Percentiles rank a stretch among this genome's conserved stretches.
phyloP scores from a whole-genome alignment of 1,140 invertebrate species.

The Philotrypesis tridentata region DNA sequence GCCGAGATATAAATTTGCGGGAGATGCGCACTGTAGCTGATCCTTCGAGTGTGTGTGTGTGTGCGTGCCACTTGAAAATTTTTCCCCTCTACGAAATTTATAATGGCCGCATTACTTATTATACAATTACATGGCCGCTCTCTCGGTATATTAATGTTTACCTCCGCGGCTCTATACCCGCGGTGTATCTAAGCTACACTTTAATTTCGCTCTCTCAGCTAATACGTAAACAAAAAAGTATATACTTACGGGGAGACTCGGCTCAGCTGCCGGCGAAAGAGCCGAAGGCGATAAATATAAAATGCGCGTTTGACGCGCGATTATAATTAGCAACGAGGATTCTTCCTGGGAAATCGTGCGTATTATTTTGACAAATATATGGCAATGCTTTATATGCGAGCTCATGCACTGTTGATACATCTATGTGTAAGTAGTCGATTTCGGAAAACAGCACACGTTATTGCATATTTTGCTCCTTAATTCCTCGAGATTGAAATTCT shows the following conservation, averaged over 20 bases:
- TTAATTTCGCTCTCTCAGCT: background rate
- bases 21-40: too few species aligned
- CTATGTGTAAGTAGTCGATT: too few species aligned
- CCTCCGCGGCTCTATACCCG: too few species aligned
- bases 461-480: background rate
- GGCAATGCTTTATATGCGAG: constrained; percentile 55
- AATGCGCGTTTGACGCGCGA: constrained; percentile 15
- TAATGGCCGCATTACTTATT: constrained; percentile 16
- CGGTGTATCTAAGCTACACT: too few species aligned
- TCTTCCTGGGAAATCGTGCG: constrained; percentile 57
- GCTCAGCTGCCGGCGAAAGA: background rate
- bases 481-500: constrained; percentile 14
- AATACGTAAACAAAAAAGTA: too few species aligned
- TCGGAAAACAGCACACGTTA: too few species aligned
- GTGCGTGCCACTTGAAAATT: too few species aligned
- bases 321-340: constrained; percentile 58
- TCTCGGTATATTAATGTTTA: too few species aligned
- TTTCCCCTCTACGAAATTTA: constrained; percentile 14
- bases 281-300: constrained; percentile 38
- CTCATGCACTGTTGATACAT: too few species aligned
- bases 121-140: too few species aligned
- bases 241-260: too few species aligned
- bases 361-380: constrained; percentile 62
- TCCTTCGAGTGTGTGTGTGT: too few species aligned
- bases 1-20: constrained; percentile 13